A percentile compares a stretch with the other conserved stretches of the same genome.
Evolutionary conservation across 1,140 invertebrate species (phyloP).

Genomic region (Archegozetes longisetosus): DNA sequence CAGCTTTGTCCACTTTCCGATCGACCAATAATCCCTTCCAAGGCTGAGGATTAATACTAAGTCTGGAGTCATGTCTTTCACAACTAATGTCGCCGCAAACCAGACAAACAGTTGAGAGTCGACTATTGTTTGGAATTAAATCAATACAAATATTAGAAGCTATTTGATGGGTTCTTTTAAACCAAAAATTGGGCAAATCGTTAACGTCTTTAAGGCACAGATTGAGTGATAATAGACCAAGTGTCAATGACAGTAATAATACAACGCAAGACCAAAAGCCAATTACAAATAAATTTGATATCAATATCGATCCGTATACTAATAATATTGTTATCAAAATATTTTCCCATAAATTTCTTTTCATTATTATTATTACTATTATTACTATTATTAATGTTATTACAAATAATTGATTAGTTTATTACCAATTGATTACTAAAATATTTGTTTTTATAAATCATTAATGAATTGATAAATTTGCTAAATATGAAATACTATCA

Average conservation of each 20-base stretch:
- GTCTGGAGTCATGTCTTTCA: background rate
- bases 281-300: slow-evolving; percentile 4
- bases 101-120: background rate
- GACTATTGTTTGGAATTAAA: background rate
- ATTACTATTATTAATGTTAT: too few species aligned
- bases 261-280: slow-evolving; percentile 16
- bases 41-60: slow-evolving; percentile 1
- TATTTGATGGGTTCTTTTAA: background rate
- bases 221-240: background rate
- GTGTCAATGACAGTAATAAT: background rate
- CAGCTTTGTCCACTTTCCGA: background rate
- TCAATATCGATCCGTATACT: background rate
- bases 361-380: too few species aligned
- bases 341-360: background rate
- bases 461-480: too few species aligned
- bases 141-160: background rate
- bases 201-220: background rate
- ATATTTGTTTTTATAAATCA: too few species aligned
- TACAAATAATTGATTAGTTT: background rate
- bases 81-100: slow-evolving; percentile 1
- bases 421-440: background rate
- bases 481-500: too few species aligned
- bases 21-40: slow-evolving; percentile 7
- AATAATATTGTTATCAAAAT: background rate
- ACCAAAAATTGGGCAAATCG: background rate